Conservation (phyloP, 2,888 invertebrate genomes). For the Cephus pygmeus region DNA sequence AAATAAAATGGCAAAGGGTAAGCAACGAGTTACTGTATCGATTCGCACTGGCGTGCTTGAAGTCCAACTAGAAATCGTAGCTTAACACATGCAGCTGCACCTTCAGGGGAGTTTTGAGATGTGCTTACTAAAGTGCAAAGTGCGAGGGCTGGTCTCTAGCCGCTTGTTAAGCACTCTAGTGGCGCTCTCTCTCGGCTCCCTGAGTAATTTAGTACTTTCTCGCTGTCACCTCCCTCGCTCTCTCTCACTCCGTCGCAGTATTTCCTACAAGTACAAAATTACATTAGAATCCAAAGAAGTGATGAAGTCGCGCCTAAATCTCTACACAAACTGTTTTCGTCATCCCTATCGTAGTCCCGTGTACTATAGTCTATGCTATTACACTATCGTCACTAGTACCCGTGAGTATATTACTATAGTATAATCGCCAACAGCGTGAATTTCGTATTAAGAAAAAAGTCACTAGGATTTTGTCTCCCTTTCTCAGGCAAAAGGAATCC, state of each 20-base stretch:
- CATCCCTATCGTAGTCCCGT: no score
- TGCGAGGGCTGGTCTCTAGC: neutral
- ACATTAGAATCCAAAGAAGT: neutral
- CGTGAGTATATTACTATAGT: no score
- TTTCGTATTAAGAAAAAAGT: no score
- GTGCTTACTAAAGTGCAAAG: neutral
- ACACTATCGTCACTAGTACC: no score
- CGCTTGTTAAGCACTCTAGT: neutral
- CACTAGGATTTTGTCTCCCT: no score
- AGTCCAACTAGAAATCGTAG: neutral
- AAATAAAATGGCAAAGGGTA: neutral
- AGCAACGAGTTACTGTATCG: neutral
- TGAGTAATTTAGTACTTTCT: conserved; percentile 18
- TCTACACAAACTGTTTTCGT: no score
- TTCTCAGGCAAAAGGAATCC: neutral
- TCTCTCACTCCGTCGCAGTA: neutral
- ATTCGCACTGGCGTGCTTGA: neutral
- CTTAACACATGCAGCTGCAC: neutral
- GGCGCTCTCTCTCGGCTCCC: neutral
- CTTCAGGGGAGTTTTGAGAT: neutral
- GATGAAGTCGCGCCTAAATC: neutral
- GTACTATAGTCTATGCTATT: no score
- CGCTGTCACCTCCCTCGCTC: conserved; percentile 9
- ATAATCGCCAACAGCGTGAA: no score
- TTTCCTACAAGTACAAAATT: neutral